Conservation (phyloP, 2,113 vertebrate genomes). For the Cochlearius cochlearius region DNA sequence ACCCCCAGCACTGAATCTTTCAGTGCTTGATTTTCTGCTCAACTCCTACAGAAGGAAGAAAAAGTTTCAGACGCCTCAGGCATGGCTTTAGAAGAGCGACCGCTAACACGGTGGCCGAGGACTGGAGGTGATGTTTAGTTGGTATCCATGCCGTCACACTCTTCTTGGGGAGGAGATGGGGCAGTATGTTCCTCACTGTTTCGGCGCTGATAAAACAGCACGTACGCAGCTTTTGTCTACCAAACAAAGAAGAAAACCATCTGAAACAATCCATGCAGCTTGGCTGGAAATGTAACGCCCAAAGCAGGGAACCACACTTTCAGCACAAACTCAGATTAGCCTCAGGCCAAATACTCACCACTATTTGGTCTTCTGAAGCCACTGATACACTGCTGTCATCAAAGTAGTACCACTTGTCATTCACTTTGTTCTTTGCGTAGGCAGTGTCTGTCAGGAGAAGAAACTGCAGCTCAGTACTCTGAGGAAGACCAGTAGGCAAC, state of each 20-base stretch:
- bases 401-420: slow-evolving; percentile 93
- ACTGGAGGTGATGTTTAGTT: slow-evolving; percentile 77
- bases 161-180: slow-evolving; percentile 71
- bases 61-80: slow-evolving; percentile 25
- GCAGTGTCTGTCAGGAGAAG: slow-evolving; percentile 84
- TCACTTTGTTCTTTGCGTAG: slow-evolving; percentile 91
- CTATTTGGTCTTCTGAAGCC: slow-evolving; percentile 95
- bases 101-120: neutral
- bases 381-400: slow-evolving; percentile 92
- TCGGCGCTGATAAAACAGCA: slow-evolving; percentile 93
- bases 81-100: slow-evolving; percentile 31
- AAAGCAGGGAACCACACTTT: neutral
- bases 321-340: neutral
- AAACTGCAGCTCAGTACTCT: neutral
- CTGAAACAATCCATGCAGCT: neutral
- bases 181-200: slow-evolving; percentile 74
- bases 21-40: slow-evolving; percentile 30
- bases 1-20: neutral
- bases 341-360: slow-evolving; percentile 79
- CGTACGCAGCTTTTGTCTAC: slow-evolving; percentile 94
- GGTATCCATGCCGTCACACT: slow-evolving; percentile 93
- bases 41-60: slow-evolving; percentile 52
- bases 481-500: fast-evolving
- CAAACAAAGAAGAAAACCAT: slow-evolving; percentile 14
- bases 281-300: neutral